Base-by-base conservation (phyloP, 2,113 vertebrate species). In the Phylloscopus whistleri region DNA sequence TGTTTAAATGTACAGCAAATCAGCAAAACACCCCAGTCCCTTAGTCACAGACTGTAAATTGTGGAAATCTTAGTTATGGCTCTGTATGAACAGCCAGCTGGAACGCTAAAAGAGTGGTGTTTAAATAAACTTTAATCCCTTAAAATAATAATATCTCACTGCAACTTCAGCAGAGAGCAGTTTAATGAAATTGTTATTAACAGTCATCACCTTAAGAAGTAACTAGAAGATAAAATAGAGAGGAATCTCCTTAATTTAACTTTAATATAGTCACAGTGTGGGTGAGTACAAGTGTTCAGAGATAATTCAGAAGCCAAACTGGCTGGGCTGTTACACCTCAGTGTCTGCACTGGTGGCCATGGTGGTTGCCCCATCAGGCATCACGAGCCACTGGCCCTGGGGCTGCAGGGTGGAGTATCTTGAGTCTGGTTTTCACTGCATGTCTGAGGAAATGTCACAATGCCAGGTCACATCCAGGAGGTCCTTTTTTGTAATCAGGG, bases 321-420 rank as follows among this genome's bases (percentile, higher is more conserved):
- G 41, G 18, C 20, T 0, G 1, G 37, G 28, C 24, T 74, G 9
- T 46, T 31, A 5, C 21, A 8, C 17, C 19, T 49, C 33, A 1
- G 0, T 15, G 41, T 8, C 75, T 3, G 0, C 14, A 2, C 8
- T 23, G 30, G 43, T 46, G 52, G 27, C 39, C 1, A 0, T 0
- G 0, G 14, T 10, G 3, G 20, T 56, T 46, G 7, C 8, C 33
- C 30, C 9, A 1, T 22, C 14, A 26, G 58, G 16, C 1, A 1
- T 43, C 23, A 55, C 0, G 0, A 64, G 19, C 16, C 41, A 30
- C 22, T 2, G 1, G 35, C 9, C 16, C 33, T 2, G 0, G 48
- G 14, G 46, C 31, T 85, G 43, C 48, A 20, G 8, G 0, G 14
- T 0, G 0, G 33, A 44, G 21, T 2, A 2, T 52, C 67, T 33